Conservation (phyloP, 2,888 invertebrate genomes). For the Anodontia alba region DNA sequence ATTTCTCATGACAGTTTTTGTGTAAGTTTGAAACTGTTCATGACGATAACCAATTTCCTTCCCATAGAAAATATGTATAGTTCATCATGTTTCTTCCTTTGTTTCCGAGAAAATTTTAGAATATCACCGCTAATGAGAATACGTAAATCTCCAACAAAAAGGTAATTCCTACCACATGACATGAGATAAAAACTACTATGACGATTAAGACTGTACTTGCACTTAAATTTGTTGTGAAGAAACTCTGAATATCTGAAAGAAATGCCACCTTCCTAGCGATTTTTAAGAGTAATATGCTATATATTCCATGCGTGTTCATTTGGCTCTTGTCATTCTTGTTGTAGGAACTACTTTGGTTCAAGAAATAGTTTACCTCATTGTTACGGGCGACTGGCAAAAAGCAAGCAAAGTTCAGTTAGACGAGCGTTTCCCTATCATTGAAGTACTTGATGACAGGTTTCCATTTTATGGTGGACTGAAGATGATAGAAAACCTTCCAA, state of each 20-base stretch:
- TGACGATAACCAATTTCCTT: not conserved
- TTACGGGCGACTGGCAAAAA: slow-evolving; percentile 24
- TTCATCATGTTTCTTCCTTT: not conserved
- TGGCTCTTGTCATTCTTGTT: too few species aligned
- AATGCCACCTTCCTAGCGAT: too few species aligned
- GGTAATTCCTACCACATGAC: too few species aligned
- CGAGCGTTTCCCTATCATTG: slow-evolving; percentile 26
- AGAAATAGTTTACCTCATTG: slow-evolving; percentile 27
- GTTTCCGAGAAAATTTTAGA: not conserved
- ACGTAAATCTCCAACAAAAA: not conserved
- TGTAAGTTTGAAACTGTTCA: not conserved
- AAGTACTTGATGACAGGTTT: not conserved
- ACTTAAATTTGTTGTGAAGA: too few species aligned
- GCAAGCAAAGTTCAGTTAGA: slow-evolving; percentile 17
- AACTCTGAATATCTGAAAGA: too few species aligned
- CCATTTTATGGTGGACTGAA: slow-evolving; percentile 31
- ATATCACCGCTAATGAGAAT: not conserved
- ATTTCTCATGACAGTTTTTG: not conserved
- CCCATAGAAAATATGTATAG: not conserved
- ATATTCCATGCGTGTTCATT: too few species aligned
- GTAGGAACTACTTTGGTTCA: slow-evolving; percentile 30
- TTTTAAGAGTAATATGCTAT: too few species aligned
- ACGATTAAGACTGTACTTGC: too few species aligned
- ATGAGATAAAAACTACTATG: too few species aligned
- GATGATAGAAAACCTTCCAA: slow-evolving; percentile 16